A percentile compares a stretch with the other conserved stretches of the same genome.
Conservation (phyloP, 2,797 vertebrate genomes). For the Rhinogobio ventralis region DNA sequence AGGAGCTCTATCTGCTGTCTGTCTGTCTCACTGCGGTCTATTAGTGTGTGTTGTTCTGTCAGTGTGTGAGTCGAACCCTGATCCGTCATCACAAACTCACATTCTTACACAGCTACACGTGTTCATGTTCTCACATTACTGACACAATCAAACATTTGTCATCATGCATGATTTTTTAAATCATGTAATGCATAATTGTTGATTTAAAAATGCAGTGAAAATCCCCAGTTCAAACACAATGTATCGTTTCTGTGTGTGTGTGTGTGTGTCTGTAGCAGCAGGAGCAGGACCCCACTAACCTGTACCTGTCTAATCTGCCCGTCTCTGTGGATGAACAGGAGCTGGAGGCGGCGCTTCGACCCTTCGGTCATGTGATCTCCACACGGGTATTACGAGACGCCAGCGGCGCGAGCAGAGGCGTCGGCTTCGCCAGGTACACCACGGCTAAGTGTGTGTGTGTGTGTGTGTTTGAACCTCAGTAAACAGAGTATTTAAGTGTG, state of each 20-base stretch:
- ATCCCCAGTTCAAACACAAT: too few species aligned
- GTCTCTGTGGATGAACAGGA: slow-evolving; percentile 88
- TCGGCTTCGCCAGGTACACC: slow-evolving; percentile 70
- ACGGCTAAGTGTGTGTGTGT: background rate
- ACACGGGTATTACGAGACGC: slow-evolving; percentile 86
- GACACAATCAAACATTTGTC: background rate
- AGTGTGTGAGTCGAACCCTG: background rate
- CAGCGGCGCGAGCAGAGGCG: slow-evolving; percentile 84
- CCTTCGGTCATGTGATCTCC: slow-evolving; percentile 87
- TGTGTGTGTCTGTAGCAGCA: slow-evolving; percentile 19
- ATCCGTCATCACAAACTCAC: background rate
- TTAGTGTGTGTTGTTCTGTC: background rate
- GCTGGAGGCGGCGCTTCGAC: slow-evolving; percentile 86
- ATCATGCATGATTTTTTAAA: background rate
- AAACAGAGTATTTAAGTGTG: background rate
- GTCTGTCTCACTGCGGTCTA: background rate
- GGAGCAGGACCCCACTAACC: slow-evolving; percentile 33
- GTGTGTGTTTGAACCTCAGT: background rate
- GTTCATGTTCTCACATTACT: background rate
- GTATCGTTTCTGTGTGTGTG: slow-evolving; percentile 60
- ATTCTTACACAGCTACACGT: background rate
- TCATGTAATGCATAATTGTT: too few species aligned
- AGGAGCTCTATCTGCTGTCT: background rate
- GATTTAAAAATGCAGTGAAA: too few species aligned
- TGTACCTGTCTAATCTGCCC: slow-evolving; percentile 83